Evolutionary conservation across 2,113 vertebrate species (phyloP), one percentile per base, ranked within the genome.

Genomic region (Porphyrio hochstetteri): DNA sequence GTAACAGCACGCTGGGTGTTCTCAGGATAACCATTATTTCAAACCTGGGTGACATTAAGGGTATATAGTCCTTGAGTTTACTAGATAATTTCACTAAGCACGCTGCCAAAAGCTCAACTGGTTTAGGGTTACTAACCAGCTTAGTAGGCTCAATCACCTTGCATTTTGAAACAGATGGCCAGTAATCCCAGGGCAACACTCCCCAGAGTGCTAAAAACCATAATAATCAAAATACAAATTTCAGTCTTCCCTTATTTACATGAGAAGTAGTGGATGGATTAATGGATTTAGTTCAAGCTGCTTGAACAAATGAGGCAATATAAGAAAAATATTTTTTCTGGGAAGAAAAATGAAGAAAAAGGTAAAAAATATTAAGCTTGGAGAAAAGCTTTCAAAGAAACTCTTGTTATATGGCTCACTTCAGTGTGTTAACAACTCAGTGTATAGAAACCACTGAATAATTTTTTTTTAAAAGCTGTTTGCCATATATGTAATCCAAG

Each of bases 171-270:
- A 74, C 18, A 71, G 33, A 56, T 2, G 15, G 67, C 12, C 55
- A 46, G n/a, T 3, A 14, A 95, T n/a, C 61, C 29, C 59, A 75
- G 8, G n/a, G 23, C 61, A 88, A 38, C 0, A 0, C 16, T 83
- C 61, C 46, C 55, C 55, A 35, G 21, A 27, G 15, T 16, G 31
- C 36, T 68, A 74, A 86, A 86, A 82, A 10, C 6, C 4, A 0
- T 19, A 60, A 80, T 23, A 52, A 91, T 35, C 17, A 48, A 61
- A 72, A 64, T 5, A 74, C 6, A 31, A 48, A 48, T 42, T 59
- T 77, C 36, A 38, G 24, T 48, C 31, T 57, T 67, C n/a, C 48
- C 36, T 48, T 19, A 19, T 4, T 65, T 42, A 33, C 31, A 61
- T 50, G 36, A 27, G 10, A 46, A 80, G 27, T 52, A 63, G 52